Conservation (phyloP, 2,888 invertebrate species). For the Fragum fragum region DNA sequence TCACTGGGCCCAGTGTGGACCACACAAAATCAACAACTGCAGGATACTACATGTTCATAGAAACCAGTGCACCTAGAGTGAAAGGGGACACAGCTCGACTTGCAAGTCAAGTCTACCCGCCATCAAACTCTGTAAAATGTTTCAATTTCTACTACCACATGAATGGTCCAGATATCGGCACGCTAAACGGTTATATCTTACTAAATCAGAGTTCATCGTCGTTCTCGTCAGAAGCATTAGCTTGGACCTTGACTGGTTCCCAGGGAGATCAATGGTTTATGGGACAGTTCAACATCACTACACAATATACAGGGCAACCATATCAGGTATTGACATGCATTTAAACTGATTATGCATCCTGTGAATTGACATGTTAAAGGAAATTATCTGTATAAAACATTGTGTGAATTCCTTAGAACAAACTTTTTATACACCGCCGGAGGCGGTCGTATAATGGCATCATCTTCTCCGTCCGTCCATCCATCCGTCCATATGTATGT, state of each 20-base stretch:
- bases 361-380: too few species aligned
- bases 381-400: too few species aligned
- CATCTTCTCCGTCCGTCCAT: too few species aligned
- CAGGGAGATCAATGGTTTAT: constrained; percentile 76
- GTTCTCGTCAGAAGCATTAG: constrained; percentile 70
- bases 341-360: too few species aligned
- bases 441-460: too few species aligned
- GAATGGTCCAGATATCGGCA: constrained; percentile 77
- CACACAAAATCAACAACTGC: constrained; percentile 69
- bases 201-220: constrained; percentile 70
- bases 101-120: constrained; percentile 68
- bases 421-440: too few species aligned
- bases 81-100: constrained; percentile 74
- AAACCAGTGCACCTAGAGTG: constrained; percentile 72
- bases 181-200: constrained; percentile 71
- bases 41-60: constrained; percentile 83
- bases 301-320: constrained; percentile 74
- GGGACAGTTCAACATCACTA: constrained; percentile 76
- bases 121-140: constrained; percentile 64
- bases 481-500: too few species aligned
- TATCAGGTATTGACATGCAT: too few species aligned
- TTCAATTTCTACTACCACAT: constrained; percentile 78
- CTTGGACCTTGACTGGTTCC: constrained; percentile 76
- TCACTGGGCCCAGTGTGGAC: constrained; percentile 81
- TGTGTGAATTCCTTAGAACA: too few species aligned